These are phyloP conservation scores for Hemithea aestivaria DNA, from an alignment of 2,888 invertebrate species.

Conservation along the genomic window DNA sequence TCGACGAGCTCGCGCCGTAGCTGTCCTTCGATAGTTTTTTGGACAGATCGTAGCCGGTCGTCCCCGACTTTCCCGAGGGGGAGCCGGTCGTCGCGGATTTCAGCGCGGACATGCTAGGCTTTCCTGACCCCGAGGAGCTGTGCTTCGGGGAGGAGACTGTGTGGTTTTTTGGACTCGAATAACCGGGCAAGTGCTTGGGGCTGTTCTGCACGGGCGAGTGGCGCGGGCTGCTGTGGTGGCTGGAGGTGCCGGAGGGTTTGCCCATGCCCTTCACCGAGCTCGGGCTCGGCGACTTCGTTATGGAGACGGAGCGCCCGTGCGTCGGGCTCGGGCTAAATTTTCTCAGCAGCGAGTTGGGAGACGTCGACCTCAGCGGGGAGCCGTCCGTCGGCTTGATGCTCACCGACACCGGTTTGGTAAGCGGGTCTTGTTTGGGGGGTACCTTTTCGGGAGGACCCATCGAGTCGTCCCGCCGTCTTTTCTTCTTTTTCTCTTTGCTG, in stretches of 20 bases:
- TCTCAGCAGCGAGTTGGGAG: constrained; percentile 82
- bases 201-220: constrained; percentile 88
- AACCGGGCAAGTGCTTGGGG: constrained; percentile 85
- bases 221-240: constrained; percentile 84
- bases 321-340: constrained; percentile 87
- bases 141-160: constrained; percentile 90
- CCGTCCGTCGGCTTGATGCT: constrained; percentile 84
- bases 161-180: constrained; percentile 88
- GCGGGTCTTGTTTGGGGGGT: constrained; percentile 84
- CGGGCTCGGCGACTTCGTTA: constrained; percentile 81
- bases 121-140: constrained; percentile 85
- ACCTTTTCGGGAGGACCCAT: constrained; percentile 92
- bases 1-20: constrained; percentile 58
- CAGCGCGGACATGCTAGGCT: constrained; percentile 92
- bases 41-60: constrained; percentile 74
- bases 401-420: constrained; percentile 85
- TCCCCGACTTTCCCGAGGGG: constrained; percentile 81
- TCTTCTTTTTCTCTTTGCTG: constrained; percentile 85
- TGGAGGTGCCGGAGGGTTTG: constrained; percentile 72
- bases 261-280: constrained; percentile 61
- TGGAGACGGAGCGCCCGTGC: constrained; percentile 80
- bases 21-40: constrained; percentile 77
- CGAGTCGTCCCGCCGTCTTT: constrained; percentile 85
- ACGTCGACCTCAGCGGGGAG: constrained; percentile 82
- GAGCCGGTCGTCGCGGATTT: constrained; percentile 87